These are phyloP conservation scores for Pollenia labialis DNA, from an alignment of 2,888 invertebrate genomes.

Conservation along the genomic window DNA sequence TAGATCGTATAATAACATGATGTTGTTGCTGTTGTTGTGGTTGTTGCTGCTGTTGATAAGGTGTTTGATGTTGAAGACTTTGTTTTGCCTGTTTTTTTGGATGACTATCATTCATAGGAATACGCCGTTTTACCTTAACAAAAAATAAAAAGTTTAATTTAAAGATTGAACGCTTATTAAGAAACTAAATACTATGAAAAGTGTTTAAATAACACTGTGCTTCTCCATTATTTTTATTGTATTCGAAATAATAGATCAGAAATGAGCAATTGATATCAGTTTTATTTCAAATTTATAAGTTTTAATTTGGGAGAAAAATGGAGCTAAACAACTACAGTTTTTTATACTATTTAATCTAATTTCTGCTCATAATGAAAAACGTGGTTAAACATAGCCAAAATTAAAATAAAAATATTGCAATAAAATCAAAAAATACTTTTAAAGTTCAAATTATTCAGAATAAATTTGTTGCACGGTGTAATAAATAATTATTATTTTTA, in stretches of 20 bases:
- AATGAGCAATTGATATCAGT: too few relatives aligned
- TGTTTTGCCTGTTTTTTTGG: conserved; percentile 85
- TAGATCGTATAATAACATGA: conserved; percentile 62
- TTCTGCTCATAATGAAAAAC: neutral
- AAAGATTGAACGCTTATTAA: neutral
- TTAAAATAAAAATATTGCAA: neutral
- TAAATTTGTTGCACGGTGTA: neutral
- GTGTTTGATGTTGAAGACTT: conserved; percentile 79
- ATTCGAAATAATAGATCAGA: too few relatives aligned
- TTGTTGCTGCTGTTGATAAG: conserved; percentile 74
- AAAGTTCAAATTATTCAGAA: neutral
- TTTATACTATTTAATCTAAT: too few relatives aligned
- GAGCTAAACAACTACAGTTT: too few relatives aligned
- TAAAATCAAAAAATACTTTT: neutral
- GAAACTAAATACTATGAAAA: too few relatives aligned
- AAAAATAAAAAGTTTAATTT: neutral
- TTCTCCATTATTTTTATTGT: too few relatives aligned
- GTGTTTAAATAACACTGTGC: too few relatives aligned
- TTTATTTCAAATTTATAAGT: too few relatives aligned
- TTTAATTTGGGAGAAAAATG: too few relatives aligned
- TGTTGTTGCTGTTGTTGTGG: conserved; percentile 66
- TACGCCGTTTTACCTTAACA: conserved; percentile 90
- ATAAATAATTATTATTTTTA: neutral
- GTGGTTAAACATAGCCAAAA: neutral
- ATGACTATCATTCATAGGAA: conserved; percentile 86